These are phyloP conservation scores for Cyrtodaria siliqua DNA, from an alignment of 2,888 invertebrate genomes.

Conservation along the genomic window DNA sequence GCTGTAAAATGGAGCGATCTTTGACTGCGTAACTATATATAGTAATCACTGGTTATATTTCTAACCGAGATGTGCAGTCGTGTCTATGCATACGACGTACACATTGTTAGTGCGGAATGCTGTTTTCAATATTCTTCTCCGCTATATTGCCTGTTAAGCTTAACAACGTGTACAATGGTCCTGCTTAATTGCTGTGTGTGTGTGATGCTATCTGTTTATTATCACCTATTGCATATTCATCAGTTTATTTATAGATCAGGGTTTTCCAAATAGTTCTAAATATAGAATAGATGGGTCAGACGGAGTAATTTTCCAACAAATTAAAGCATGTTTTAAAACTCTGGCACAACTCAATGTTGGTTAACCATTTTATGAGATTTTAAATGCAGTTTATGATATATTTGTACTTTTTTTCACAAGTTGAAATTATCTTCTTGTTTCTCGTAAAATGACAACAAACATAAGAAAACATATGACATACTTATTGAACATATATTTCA, in stretches of 20 bases:
- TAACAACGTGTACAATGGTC: slow-evolving; percentile 63
- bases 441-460: too few relatives aligned
- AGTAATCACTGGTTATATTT: slow-evolving; percentile 67
- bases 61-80: slow-evolving; percentile 63
- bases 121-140: slow-evolving; percentile 61
- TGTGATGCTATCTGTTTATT: slow-evolving; percentile 63
- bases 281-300: too few relatives aligned
- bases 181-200: slow-evolving; percentile 67
- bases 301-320: too few relatives aligned
- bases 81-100: slow-evolving; percentile 38
- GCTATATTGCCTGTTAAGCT: slow-evolving; percentile 61
- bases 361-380: too few relatives aligned
- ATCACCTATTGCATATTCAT: slow-evolving; percentile 66
- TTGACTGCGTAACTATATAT: slow-evolving; percentile 66
- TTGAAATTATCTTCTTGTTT: too few relatives aligned
- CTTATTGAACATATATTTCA: too few relatives aligned
- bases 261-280: slow-evolving; percentile 9
- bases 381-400: not conserved
- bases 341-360: too few relatives aligned
- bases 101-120: slow-evolving; percentile 67
- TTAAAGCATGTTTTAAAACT: too few relatives aligned
- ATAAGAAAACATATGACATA: too few relatives aligned
- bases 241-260: slow-evolving; percentile 60
- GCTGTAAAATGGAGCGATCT: slow-evolving; percentile 54
- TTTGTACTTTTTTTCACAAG: not conserved